Evolutionary conservation across 2,888 invertebrate species (phyloP).

Genomic region (Spisula subtruncata): DNA sequence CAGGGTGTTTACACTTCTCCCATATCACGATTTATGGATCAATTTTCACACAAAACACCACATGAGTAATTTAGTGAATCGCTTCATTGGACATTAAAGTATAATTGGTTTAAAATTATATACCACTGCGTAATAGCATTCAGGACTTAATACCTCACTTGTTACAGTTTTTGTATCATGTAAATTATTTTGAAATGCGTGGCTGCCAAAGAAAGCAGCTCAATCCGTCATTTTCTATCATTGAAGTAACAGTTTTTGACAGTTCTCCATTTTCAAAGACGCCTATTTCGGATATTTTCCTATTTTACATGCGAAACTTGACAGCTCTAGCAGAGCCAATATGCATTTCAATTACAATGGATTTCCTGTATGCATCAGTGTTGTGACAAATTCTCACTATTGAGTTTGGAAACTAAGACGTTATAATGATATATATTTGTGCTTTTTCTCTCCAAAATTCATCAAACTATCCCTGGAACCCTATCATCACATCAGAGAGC

Average conservation of each 20-base stretch:
- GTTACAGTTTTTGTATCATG: background rate
- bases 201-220: constrained; percentile 10
- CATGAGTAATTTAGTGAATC: background rate
- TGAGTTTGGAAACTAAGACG: constrained; percentile 5
- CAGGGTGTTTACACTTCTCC: background rate
- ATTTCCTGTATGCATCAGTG: background rate
- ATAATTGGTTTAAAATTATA: background rate
- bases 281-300: constrained; percentile 20
- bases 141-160: background rate
- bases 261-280: constrained; percentile 43
- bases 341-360: constrained; percentile 30
- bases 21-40: background rate
- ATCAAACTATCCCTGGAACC: background rate
- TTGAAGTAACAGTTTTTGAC: constrained; percentile 18
- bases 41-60: background rate
- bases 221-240: constrained; percentile 1
- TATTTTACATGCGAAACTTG: constrained; percentile 36
- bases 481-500: background rate
- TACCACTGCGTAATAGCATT: background rate
- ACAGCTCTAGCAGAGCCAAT: constrained; percentile 25
- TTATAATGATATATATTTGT: background rate
- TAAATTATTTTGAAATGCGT: background rate
- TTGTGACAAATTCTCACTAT: constrained; percentile 5
- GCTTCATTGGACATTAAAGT: background rate
- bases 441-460: background rate